Base-by-base conservation (phyloP, 2,113 vertebrate genomes). In the Hiodon alosoides region DNA sequence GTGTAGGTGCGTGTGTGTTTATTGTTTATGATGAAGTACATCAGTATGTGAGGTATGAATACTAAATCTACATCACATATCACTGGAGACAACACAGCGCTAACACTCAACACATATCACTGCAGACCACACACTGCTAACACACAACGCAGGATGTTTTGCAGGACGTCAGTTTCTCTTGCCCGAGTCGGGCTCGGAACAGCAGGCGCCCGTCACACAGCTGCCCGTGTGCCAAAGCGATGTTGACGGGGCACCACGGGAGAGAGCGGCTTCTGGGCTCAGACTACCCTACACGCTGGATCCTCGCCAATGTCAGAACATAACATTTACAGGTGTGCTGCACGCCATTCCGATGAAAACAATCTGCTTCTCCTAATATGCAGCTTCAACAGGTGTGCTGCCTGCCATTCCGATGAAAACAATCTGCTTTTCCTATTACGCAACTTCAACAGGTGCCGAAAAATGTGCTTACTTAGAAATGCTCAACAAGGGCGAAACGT, bases 401-500 rank as follows among this genome's bases (percentile, higher is more conserved):
- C 9, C 65, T 47, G 50, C 46, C 48, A n/a, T 69, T n/a, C 47
- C 5, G 50, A 58, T 50, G 6, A 67, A 69, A 57, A 76, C 48
- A 54, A 2, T 7, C 5, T 47, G 31, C 69, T 57, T 14, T 8
- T 59, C 58, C 58, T 31, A 16, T 57, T 67, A 55, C 67, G 14
- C 51, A 67, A 13, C 3, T 10, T 8, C 16, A 54, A 17, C 17
- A 71, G 54, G 65, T 47, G 65, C 8, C 8, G 48, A 71, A 57
- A 76, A 69, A 70, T 57, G 66, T 53, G 53, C 9, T 31, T 75
- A 57, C 60, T 72, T 62, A 31, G 60, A 74, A 76, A 50, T 57
- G 4, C 31, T 68, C 31, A 67, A 53, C 50, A 54, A 55, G 6
- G 9, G 57, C 13, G 48, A 51, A 59, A 76, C 46, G 7, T 50